Conservation (phyloP, 2,113 vertebrate genomes). For the Oriolus oriolus region DNA sequence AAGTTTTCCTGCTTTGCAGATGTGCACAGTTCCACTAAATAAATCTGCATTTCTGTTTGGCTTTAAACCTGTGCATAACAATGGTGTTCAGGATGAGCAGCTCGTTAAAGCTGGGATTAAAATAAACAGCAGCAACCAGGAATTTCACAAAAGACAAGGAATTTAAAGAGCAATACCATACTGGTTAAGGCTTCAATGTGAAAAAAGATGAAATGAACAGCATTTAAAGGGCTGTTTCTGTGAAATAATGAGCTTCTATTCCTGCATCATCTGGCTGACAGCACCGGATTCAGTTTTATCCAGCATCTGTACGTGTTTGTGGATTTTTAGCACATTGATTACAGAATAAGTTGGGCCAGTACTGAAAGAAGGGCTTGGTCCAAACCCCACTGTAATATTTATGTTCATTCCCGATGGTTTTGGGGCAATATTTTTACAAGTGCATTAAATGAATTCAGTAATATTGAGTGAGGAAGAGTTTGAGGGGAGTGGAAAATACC, state of each 20-base stretch:
- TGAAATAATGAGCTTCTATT: neutral
- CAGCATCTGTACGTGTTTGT: neutral
- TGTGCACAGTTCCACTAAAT: neutral
- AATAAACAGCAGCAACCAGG: neutral
- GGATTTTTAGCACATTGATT: neutral
- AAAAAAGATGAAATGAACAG: neutral
- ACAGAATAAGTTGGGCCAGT: neutral
- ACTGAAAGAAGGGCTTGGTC: neutral
- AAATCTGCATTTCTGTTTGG: neutral
- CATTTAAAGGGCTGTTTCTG: neutral
- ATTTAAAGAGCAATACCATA: neutral
- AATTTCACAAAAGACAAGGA: neutral
- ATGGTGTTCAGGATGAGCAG: neutral
- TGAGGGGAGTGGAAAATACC: neutral
- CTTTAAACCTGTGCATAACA: neutral
- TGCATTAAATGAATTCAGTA: neutral
- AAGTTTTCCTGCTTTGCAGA: neutral
- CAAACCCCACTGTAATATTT: neutral
- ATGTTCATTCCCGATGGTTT: neutral
- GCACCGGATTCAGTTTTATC: neutral
- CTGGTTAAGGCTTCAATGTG: neutral
- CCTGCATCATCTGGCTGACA: neutral
- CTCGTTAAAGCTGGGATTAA: neutral
- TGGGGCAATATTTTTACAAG: neutral
- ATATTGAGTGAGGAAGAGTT: neutral